A percentile compares a stretch with the other conserved stretches of the same genome.
Conservation (phyloP, 35 echinoderm and acorn worm species). For the Strongylocentrotus purpuratus region DNA sequence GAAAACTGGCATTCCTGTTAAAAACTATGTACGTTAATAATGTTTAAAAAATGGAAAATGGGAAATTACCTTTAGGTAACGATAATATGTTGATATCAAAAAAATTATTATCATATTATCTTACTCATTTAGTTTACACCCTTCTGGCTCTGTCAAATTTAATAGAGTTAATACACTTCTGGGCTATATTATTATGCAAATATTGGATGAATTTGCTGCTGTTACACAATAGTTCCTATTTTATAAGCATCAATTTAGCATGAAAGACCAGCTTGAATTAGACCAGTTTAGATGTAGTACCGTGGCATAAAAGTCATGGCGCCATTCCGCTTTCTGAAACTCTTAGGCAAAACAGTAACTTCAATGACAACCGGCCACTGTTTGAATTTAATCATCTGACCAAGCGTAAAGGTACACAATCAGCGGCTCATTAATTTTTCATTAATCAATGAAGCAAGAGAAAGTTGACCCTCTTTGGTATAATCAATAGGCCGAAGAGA, state of each 20-base stretch:
- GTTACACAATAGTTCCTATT: too few species aligned
- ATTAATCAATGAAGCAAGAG: slow-evolving; percentile 1
- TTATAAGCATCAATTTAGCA: not conserved
- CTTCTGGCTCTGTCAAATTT: too few species aligned
- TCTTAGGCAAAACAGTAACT: not conserved
- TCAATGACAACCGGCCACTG: not conserved
- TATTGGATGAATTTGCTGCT: too few species aligned
- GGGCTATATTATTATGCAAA: too few species aligned
- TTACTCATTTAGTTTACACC: too few species aligned
- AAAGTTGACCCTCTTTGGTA: not conserved
- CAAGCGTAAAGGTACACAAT: not conserved
- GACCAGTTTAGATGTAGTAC: not conserved
- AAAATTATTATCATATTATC: too few species aligned
- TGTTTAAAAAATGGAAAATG: too few species aligned
- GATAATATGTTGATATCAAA: too few species aligned
- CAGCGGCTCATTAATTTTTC: not conserved
- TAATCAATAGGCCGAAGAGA: not conserved
- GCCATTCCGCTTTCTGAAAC: not conserved
- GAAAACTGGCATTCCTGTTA: too few species aligned
- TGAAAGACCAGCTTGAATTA: not conserved
- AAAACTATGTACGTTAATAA: too few species aligned
- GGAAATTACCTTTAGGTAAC: too few species aligned
- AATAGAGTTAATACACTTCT: too few species aligned
- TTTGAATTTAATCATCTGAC: not conserved
- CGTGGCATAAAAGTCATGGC: not conserved